These are phyloP conservation scores for Limenitis camilla DNA, from an alignment of 2,888 invertebrate genomes.

Conservation along the genomic window DNA sequence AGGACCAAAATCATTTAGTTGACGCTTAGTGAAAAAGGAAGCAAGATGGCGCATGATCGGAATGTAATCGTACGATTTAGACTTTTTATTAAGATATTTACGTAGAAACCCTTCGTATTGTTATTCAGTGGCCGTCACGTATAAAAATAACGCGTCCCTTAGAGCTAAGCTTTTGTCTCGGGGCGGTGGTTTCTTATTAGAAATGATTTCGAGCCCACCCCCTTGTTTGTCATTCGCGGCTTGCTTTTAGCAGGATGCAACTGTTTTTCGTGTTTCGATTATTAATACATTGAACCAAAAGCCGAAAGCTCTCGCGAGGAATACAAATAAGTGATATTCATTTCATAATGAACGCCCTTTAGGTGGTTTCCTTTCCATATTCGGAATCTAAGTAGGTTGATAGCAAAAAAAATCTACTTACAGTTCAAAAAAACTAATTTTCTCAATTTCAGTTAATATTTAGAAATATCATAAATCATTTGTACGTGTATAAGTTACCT, in stretches of 20 bases:
- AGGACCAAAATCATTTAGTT: conserved; percentile 47
- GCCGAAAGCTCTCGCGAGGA: conserved; percentile 27
- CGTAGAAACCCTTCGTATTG: conserved; percentile 54
- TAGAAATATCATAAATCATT: conserved; percentile 2
- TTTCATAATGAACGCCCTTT: too few relatives aligned
- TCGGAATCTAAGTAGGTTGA: too few relatives aligned
- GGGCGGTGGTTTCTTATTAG: conserved; percentile 52
- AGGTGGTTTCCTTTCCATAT: too few relatives aligned
- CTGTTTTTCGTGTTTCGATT: conserved; percentile 63
- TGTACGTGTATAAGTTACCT: conserved; percentile 12
- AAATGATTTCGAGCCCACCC: conserved; percentile 55
- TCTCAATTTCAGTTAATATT: not conserved
- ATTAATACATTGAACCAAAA: conserved; percentile 39
- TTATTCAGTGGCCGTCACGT: conserved; percentile 63
- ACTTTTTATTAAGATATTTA: conserved; percentile 67
- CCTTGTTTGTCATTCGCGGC: conserved; percentile 64
- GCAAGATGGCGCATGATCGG: conserved; percentile 64
- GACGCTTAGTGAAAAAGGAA: conserved; percentile 46
- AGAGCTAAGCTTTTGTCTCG: conserved; percentile 61
- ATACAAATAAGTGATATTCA: conserved; percentile 3
- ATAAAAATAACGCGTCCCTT: conserved; percentile 70
- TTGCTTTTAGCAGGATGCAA: conserved; percentile 66
- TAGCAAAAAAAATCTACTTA: not conserved
- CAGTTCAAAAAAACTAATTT: not conserved
- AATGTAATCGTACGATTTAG: conserved; percentile 62